Evolutionary conservation across 2,797 vertebrate genomes (phyloP), one percentile per base, ranked within the genome.

Genomic region (Spea hammondii): DNA sequence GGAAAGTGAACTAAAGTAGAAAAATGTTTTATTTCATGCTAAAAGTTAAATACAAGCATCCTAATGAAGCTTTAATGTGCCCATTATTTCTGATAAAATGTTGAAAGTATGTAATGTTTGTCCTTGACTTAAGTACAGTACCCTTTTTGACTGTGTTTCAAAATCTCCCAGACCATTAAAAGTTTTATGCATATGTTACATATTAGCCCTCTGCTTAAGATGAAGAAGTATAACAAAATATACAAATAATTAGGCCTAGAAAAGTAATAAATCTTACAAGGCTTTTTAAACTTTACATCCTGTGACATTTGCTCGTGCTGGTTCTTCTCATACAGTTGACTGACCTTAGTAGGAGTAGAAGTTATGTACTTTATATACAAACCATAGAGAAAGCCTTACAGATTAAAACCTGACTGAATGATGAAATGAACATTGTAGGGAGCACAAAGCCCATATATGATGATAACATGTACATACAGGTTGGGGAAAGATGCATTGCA

Each of bases 211-310:
- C 57, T 8, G 66, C 55, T 62, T 53, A 77, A 70, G 55, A 77
- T 64, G 67, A 60, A 76, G 10, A 76, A 57, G 74, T 76, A 69
- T 59, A 76, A 60, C 53, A 69, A 68, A 76, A 77, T 17, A 70
- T 77, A 77, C 75, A 77, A 77, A 77, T 77, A 70, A 70, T 70
- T 70, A 77, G 47, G 57, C 47, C 67, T 62, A 60, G 47, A 70
- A 70, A 70, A 64, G 75, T 64, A 62, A 77, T 77, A 70, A 70
- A 85, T 87, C 79, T 84, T 86, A 72, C 49, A 84, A 85, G 82
- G 79, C 83, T 89, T 79, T 88, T 84, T 86, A 88, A 87, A 74
- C 67, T 84, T 59, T 51, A 87, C 86, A 83, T 79, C 77, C 66
- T 84, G 67, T 66, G 51, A 76, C 65, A 68, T 76, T 55, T 4